phyloP scores from a whole-genome alignment of 2,797 vertebrate species.

The Tragopan temminckii region DNA sequence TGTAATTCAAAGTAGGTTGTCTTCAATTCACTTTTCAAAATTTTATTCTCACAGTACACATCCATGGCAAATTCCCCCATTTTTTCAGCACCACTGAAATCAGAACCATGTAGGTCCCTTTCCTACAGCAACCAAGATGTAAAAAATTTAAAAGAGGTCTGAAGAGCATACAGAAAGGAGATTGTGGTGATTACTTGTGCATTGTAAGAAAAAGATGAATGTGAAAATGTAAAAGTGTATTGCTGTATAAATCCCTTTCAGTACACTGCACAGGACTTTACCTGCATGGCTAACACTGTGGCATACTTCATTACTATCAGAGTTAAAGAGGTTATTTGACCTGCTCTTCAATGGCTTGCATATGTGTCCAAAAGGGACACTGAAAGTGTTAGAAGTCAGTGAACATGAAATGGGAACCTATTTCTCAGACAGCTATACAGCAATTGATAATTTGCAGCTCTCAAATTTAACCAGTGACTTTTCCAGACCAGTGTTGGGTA shows the following conservation, averaged over 20 bases:
- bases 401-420: neutral
- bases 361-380: neutral
- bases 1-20: neutral
- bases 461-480: neutral
- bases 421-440: neutral
- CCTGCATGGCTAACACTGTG: neutral
- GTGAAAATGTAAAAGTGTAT: neutral
- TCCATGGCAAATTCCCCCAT: neutral
- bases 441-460: neutral
- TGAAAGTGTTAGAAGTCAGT: neutral
- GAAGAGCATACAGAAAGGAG: neutral
- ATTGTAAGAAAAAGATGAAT: neutral
- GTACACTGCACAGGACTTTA: too few species aligned
- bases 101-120: neutral
- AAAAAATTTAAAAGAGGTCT: neutral
- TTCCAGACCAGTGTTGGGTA: neutral
- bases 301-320: neutral
- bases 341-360: neutral
- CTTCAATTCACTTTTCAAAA: neutral
- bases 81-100: neutral
- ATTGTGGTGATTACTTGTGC: too few species aligned
- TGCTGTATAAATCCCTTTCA: neutral
- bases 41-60: neutral
- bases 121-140: accelerated
- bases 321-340: neutral